Conservation (phyloP, 2,888 invertebrate genomes). For the Mechanitis mazaeus region DNA sequence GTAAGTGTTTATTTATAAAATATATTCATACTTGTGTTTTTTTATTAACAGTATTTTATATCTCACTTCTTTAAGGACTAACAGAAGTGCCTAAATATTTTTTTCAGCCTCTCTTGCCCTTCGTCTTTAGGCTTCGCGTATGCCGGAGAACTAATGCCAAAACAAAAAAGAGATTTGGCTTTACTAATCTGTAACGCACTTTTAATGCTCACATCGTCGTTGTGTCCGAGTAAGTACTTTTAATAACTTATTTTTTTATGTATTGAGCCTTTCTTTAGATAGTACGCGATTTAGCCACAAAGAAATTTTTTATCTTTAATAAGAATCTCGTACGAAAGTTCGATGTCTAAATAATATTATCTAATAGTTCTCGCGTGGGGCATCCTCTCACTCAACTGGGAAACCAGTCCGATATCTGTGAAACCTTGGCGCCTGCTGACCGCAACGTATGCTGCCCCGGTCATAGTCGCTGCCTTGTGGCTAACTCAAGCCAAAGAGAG, state of each 20-base stretch:
- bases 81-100: no score
- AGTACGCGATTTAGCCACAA: no score
- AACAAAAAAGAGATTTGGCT: constrained; percentile 46
- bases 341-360: not conserved
- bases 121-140: constrained; percentile 57
- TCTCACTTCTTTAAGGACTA: no score
- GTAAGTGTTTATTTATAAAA: constrained; percentile 44
- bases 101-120: constrained; percentile 53
- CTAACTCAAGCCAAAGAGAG: constrained; percentile 80
- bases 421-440: constrained; percentile 86
- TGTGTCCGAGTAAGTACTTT: constrained; percentile 48
- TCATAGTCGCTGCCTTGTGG: constrained; percentile 60
- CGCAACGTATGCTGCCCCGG: constrained; percentile 78
- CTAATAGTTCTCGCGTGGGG: constrained; percentile 79
- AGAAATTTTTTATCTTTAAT: no score
- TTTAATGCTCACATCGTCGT: constrained; percentile 49
- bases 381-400: constrained; percentile 75
- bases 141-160: constrained; percentile 55
- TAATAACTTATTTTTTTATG: not conserved
- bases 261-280: no score
- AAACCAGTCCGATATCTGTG: constrained; percentile 55
- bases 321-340: not conserved
- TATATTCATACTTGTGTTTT: constrained; percentile 30
- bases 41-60: not conserved
- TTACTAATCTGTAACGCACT: constrained; percentile 56